Base-by-base conservation (phyloP, 1,140 invertebrate species). In the Drosophila cardini region DNA sequence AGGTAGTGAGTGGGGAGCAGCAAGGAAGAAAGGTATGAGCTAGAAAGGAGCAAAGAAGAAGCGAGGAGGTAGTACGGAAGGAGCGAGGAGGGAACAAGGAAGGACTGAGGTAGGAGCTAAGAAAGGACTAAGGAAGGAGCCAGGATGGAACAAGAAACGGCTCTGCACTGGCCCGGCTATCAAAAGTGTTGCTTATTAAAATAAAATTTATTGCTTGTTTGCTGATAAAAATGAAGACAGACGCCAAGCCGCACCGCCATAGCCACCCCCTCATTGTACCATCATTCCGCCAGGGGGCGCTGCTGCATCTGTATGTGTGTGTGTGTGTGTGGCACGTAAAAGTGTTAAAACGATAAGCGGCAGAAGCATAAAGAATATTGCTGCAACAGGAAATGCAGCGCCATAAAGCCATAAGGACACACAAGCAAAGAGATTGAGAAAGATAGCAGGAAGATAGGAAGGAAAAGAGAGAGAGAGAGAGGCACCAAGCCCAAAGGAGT, bases 131-230 rank as follows among this genome's bases (percentile, higher is more conserved):
- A 34, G 21, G 21, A 15, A 10, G 7, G 45, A 55, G 52, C 13
- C 4, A 26, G 21, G 21, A 26, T 4, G 21, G 21, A 26, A 38
- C 30, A 13, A 9, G 50, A n/a, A 9, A 13, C 4, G n/a, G 58
- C 57, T 38, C 36, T 32, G 30, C 8, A 13, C 53, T 50, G 38
- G 8, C 15, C 36, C 55, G 60, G 79, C 76, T 87, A 87, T 87
- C 83, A 86, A 83, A 86, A 86, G 78, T 86, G 83, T 87, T 87
- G 83, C 76, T 82, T 87, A 86, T 86, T 87, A 87, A 86, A 86
- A 86, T 86, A 73, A 87, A 86, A 86, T 86, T 87, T 86, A 87
- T 87, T 87, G 79, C 83, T 86, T 86, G 83, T 86, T 87, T 79
- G 68, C 79, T 76, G 83, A 87, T 87, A 86, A 87, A 86, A 87